phyloP scores from a whole-genome alignment of 2,113 vertebrate species.

The Cyprinus carpio region DNA sequence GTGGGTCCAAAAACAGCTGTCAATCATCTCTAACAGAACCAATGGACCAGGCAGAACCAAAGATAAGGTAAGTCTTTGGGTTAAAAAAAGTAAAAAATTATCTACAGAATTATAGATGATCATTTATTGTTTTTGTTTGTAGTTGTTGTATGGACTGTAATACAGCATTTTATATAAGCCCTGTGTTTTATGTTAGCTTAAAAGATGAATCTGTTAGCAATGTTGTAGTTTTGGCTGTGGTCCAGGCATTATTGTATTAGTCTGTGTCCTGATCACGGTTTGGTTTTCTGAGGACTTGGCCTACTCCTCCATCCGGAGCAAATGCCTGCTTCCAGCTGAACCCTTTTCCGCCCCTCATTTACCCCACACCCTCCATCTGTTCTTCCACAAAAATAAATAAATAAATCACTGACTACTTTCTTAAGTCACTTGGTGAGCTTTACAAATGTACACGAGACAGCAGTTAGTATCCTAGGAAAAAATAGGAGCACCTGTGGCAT shows the following conservation, averaged over 20 bases:
- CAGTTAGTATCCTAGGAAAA: not conserved
- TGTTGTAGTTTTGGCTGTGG: not conserved
- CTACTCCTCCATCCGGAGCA: not conserved
- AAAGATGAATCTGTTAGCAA: not conserved
- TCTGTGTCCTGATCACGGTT: constrained; percentile 16
- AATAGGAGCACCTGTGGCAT: not conserved
- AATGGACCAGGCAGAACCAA: constrained; percentile 59
- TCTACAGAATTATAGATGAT: not conserved
- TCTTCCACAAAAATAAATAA: not conserved
- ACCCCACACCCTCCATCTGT: not conserved
- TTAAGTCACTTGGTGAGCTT: not conserved
- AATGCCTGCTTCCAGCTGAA: not conserved
- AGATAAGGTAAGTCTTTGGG: constrained; percentile 68
- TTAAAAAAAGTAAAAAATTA: no score
- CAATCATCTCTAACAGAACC: constrained; percentile 63
- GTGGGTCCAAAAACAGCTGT: constrained; percentile 74
- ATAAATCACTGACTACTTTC: not conserved
- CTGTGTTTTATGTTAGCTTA: not conserved
- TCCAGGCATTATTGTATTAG: constrained; percentile 13
- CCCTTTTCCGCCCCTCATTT: not conserved
- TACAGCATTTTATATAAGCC: not conserved
- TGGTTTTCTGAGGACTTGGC: constrained; percentile 10
- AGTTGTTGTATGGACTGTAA: not conserved
- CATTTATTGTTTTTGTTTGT: not conserved
- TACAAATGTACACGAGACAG: not conserved